Evolutionary conservation across 1,140 invertebrate species (phyloP).

Genomic region (Brachionus sp.): DNA sequence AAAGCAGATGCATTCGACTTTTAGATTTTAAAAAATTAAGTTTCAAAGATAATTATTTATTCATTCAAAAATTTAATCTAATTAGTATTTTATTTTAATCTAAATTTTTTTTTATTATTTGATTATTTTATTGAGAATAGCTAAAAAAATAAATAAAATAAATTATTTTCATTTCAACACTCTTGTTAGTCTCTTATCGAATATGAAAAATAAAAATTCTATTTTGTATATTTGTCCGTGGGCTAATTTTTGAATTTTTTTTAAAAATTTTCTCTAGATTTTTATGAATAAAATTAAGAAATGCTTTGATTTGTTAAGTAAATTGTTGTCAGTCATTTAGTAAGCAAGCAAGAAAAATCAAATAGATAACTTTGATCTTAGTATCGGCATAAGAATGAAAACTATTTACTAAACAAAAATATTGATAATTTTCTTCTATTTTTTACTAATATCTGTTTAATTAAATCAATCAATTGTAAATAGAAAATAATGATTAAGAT

Average conservation of each 20-base stretch:
- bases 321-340: background rate
- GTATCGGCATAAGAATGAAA: background rate
- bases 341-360: background rate
- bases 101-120: too few relatives aligned
- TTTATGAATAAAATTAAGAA: too few relatives aligned
- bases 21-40: background rate
- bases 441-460: slow-evolving; percentile 32
- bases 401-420: background rate
- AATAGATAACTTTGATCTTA: background rate
- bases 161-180: too few relatives aligned
- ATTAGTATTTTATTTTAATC: too few relatives aligned
- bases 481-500: slow-evolving; percentile 6
- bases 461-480: slow-evolving; percentile 39
- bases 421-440: slow-evolving; percentile 17
- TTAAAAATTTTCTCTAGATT: too few relatives aligned
- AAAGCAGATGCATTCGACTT: background rate
- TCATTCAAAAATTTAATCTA: too few relatives aligned
- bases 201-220: too few relatives aligned
- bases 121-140: too few relatives aligned
- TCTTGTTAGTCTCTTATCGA: too few relatives aligned
- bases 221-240: too few relatives aligned
- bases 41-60: background rate
- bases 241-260: too few relatives aligned
- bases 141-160: too few relatives aligned
- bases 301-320: background rate